Conservation (phyloP, 2,888 invertebrate genomes). For the Tipula vernalis region DNA sequence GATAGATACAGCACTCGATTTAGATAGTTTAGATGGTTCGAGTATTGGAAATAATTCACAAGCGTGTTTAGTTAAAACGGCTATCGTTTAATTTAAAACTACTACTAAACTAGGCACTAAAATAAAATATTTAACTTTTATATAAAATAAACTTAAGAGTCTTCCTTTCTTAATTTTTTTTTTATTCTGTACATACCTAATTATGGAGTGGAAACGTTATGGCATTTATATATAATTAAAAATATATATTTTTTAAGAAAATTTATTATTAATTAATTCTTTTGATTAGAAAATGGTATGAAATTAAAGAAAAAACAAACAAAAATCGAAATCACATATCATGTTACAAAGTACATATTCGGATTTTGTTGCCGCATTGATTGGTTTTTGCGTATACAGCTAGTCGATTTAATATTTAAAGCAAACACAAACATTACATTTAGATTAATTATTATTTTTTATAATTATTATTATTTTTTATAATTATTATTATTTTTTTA, state of each 20-base stretch:
- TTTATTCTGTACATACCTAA: not conserved
- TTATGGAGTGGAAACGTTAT: not conserved
- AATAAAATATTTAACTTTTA: not conserved
- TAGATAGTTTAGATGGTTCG: constrained; percentile 71
- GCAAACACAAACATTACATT: not conserved
- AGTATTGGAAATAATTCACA: constrained; percentile 56
- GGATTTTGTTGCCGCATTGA: not conserved
- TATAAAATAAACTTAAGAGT: not conserved
- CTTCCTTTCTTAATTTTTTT: not conserved
- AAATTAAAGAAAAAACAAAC: not conserved
- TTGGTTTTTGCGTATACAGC: not conserved
- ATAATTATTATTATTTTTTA: not conserved
- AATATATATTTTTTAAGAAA: not conserved
- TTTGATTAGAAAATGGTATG: not conserved
- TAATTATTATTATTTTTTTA: not conserved
- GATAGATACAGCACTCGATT: constrained; percentile 81
- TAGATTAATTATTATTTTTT: not conserved
- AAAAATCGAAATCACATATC: not conserved
- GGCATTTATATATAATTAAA: not conserved
- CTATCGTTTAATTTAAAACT: constrained; percentile 30
- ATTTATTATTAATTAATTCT: not conserved
- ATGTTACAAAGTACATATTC: not conserved
- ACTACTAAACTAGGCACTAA: not conserved
- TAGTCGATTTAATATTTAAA: not conserved
- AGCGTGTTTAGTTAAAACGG: constrained; percentile 49